Base-by-base conservation (phyloP, 2,888 invertebrate species). In the Heliconius ismenius region DNA sequence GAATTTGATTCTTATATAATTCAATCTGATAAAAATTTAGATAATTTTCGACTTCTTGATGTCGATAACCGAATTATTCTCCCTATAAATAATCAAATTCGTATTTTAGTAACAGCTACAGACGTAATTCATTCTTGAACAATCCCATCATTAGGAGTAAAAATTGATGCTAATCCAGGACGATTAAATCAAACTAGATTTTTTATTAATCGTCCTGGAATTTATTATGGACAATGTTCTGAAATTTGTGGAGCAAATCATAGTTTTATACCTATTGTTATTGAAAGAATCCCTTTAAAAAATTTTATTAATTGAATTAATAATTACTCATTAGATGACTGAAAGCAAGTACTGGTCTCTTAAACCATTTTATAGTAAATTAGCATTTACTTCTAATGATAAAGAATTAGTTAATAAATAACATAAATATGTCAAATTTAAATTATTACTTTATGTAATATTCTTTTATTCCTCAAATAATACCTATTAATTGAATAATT, bases 51-150 rank as follows among this genome's bases (percentile, higher is more conserved):
- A n/a, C 9, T 54, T 2, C 3, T 54, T 0, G 54, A 54, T 54
- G 54, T 54, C 9, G 54, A 54, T 21, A 54, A 54, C 1, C 54
- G 54, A 54, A 54, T 54, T 54, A 54, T 54, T 54, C 9, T 54
- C 2, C 54, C 54, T 1, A n/a, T 54, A 54, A 54, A 54, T 54
- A 54, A 54, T 0, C 21, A 70, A 24, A 54, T 54, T 54, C 54
- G 54, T 7, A 54, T 54, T 88, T 83, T 96, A 94, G 89, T 96
- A 0, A 93, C 95, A 24, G 95, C 96, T 0, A 89, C 93, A 9
- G 96, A 96, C 91, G 96, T 96, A 6, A 95, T 96, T 88, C 96
- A 96, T 80, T 96, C 96, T 3, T 96, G 96, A 95, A 95, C 96
- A 70, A 82, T 96, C 0, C 96, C 96, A 0, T 89, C 95, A 0